Conservation (phyloP, 1,140 invertebrate species). For the Hermatobates lingyangjiaoensis region DNA sequence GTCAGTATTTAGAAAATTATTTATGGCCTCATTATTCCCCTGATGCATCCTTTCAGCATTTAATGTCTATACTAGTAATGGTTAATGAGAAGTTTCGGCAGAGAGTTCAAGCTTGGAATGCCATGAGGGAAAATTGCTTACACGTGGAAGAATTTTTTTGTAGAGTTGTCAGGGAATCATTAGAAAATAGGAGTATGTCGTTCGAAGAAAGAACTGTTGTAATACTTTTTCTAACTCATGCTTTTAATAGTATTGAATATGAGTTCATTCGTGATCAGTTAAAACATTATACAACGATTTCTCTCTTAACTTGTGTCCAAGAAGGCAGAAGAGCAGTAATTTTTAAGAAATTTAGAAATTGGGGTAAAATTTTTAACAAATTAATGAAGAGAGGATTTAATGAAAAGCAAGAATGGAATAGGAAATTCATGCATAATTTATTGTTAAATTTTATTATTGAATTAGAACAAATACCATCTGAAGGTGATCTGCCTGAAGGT, state of each 20-base stretch:
- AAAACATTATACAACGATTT: constrained; percentile 29
- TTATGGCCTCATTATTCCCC: constrained; percentile 84
- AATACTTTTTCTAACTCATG: constrained; percentile 84
- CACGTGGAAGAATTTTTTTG: constrained; percentile 79
- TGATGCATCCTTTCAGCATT: constrained; percentile 51
- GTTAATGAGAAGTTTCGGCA: constrained; percentile 97
- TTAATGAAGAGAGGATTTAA: constrained; percentile 68
- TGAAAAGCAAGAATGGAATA: constrained; percentile 65
- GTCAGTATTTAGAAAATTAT: constrained; percentile 92
- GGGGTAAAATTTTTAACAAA: constrained; percentile 32
- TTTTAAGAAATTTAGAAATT: background rate
- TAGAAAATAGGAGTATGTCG: constrained; percentile 35
- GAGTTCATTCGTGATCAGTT: constrained; percentile 81
- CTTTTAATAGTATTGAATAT: constrained; percentile 94
- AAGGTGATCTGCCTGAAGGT: constrained; percentile 24
- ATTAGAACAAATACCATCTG: constrained; percentile 55
- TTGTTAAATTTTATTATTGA: constrained; percentile 81
- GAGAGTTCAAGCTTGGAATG: constrained; percentile 83
- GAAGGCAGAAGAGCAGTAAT: constrained; percentile 38
- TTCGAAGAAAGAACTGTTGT: constrained; percentile 71
- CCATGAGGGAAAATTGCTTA: constrained; percentile 58
- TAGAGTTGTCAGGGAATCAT: constrained; percentile 50
- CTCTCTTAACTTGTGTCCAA: constrained; percentile 46
- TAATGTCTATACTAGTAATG: constrained; percentile 92
- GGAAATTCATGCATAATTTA: constrained; percentile 68